These are phyloP conservation scores for Coronaproctus castanopsis DNA, from an alignment of 2,888 invertebrate species.

Conservation along the genomic window DNA sequence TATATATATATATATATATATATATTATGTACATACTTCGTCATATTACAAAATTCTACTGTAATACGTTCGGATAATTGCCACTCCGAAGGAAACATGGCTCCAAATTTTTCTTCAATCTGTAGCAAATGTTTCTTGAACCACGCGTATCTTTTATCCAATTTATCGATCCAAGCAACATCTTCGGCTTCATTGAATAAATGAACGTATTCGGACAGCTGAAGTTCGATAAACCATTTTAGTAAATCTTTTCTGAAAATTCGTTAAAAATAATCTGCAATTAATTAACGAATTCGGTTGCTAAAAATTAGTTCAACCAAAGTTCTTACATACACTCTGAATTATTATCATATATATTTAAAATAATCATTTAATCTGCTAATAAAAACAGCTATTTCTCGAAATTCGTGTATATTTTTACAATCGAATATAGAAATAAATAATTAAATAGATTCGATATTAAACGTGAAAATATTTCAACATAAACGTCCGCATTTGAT, in stretches of 20 bases:
- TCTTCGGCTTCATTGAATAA: constrained; percentile 90
- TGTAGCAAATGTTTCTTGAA: constrained; percentile 80
- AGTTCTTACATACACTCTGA: too few species aligned
- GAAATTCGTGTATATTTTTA: too few species aligned
- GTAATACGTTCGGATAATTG: constrained; percentile 84
- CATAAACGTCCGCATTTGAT: too few species aligned
- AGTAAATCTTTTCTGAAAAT: constrained; percentile 47
- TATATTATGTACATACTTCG: constrained; percentile 24
- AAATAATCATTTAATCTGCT: too few species aligned
- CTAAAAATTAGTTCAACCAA: neutral
- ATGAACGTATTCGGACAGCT: constrained; percentile 79
- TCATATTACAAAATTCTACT: constrained; percentile 61
- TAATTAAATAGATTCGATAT: neutral
- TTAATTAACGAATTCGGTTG: neutral
- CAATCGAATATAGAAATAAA: neutral
- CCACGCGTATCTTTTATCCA: constrained; percentile 87
- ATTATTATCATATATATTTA: too few species aligned
- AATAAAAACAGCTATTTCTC: too few species aligned
- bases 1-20: too few species aligned
- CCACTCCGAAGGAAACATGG: constrained; percentile 82
- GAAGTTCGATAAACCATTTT: constrained; percentile 70
- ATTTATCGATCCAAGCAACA: constrained; percentile 87
- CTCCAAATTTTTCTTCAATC: constrained; percentile 75
- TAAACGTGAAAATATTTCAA: too few species aligned
- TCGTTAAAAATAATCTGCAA: too few species aligned